Base-by-base conservation (phyloP, 2,797 vertebrate species). In the Rhadinocentrus ornatus region DNA sequence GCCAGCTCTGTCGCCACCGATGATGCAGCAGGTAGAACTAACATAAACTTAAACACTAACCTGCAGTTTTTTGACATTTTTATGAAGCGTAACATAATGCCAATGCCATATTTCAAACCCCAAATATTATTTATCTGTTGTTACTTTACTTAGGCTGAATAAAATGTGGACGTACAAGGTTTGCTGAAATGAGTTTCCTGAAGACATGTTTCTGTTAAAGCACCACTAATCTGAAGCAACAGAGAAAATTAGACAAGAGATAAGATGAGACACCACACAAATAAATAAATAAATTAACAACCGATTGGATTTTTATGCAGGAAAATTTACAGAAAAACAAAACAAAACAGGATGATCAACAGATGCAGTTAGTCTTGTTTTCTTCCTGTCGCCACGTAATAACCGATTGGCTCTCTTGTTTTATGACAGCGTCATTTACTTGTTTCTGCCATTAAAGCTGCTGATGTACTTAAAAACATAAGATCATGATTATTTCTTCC, bases 1-100 rank as follows among this genome's bases (percentile, higher is more conserved):
- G 98, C 98, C 24, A 99, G 96, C 86, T 95, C 97, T 1, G 90
- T 97, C 89, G 89, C 96, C 63, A 93, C 88, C 22, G 97, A 99
- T 65, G 97, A 97, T 53, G 94, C 95, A 92, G 95, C 97, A 95
- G 97, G 98, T 66, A 39, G 20, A 29, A 41, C 53, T 26, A 4
- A 50, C 44, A 4, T 39, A 0, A 6, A 32, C 60, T 59, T 34
- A n/a, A 54, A 50, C 57, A 1, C 11, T 12, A 22, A 63, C 15
- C 16, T 8, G 10, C 11, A 16, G 12, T 37, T 20, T 31, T 26
- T 53, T 29, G 13, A 3, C 8, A 0, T 53, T 18, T 29, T 24
- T 44, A 0, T 62, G 2, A 54, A 32, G 52, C 35, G 46, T 41
- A 57, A 46, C 7, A 6, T 9, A n/a, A 46, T 9, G 18, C 44